These are phyloP conservation scores for Pachycephus smyrnensis DNA, from an alignment of 2,888 invertebrate species.

Conservation along the genomic window DNA sequence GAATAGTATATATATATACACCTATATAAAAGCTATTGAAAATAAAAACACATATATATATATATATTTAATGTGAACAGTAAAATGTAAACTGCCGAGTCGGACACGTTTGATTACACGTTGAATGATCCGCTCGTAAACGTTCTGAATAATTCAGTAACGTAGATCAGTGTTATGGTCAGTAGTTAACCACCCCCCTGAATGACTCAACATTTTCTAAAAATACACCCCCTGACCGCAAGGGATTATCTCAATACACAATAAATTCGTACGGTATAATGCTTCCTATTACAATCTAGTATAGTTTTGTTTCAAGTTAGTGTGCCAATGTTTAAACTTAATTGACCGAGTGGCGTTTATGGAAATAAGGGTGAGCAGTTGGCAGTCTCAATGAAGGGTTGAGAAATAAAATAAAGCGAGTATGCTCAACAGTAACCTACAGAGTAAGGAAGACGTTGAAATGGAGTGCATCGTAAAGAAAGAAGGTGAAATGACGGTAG, in stretches of 20 bases:
- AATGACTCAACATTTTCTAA: neutral
- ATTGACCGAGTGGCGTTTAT: slow-evolving; percentile 36
- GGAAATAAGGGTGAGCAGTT: slow-evolving; percentile 21
- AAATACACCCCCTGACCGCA: neutral
- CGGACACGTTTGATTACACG: neutral
- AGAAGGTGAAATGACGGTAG: slow-evolving; percentile 18
- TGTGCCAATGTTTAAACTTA: slow-evolving; percentile 7
- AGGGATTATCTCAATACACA: neutral
- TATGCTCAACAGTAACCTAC: neutral
- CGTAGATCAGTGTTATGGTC: neutral
- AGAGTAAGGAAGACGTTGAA: slow-evolving; percentile 16
- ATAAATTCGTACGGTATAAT: neutral
- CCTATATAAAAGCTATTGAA: neutral
- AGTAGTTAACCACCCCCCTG: neutral
- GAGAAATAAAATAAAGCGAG: slow-evolving; percentile 10
- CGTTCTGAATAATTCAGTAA: neutral
- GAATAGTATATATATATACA: neutral
- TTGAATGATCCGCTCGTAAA: neutral
- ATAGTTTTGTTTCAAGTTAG: neutral
- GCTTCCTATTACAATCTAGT: neutral
- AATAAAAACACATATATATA: neutral
- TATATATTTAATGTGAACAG: neutral
- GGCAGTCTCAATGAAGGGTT: slow-evolving; percentile 26
- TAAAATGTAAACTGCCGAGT: neutral
- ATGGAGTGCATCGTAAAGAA: slow-evolving; percentile 15